Evolutionary conservation across 2,888 invertebrate genomes (phyloP).

Genomic region (Dicycla oo): DNA sequence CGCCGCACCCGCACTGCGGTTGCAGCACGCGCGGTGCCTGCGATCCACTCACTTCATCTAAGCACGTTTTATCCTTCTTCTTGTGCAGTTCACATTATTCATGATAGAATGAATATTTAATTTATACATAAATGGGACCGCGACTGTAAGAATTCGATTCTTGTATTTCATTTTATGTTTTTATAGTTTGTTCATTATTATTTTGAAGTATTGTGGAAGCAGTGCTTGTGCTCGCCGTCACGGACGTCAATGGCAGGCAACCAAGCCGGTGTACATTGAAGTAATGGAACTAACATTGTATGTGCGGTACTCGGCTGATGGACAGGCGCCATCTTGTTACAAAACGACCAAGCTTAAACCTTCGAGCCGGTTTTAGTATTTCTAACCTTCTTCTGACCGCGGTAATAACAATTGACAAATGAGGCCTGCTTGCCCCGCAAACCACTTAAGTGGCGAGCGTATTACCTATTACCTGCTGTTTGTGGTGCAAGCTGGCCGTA

Average conservation of each 20-base stretch:
- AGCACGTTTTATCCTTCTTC: constrained; percentile 1
- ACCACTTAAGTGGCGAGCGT: background rate
- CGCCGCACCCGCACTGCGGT: background rate
- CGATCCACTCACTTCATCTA: constrained; percentile 1
- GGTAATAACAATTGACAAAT: background rate
- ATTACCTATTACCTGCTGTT: too few relatives aligned
- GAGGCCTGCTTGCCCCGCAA: background rate
- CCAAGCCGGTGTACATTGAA: background rate
- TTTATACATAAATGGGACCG: constrained; percentile 30
- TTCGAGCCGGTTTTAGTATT: background rate
- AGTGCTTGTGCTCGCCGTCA: constrained; percentile 7
- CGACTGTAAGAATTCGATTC: constrained; percentile 38
- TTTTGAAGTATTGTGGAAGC: constrained; percentile 27
- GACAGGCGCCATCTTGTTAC: background rate
- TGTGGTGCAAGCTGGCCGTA: background rate
- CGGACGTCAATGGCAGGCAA: background rate
- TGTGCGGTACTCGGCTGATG: constrained; percentile 5
- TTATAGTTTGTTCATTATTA: constrained; percentile 29
- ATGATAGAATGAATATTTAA: constrained; percentile 21
- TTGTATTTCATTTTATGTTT: constrained; percentile 34
- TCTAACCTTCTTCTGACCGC: background rate
- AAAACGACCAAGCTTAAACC: background rate
- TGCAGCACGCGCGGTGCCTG: background rate
- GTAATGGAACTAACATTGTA: constrained; percentile 1
- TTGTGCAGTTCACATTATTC: constrained; percentile 2